Conservation (phyloP, 2,888 invertebrate species). For the Dusona sp. region DNA sequence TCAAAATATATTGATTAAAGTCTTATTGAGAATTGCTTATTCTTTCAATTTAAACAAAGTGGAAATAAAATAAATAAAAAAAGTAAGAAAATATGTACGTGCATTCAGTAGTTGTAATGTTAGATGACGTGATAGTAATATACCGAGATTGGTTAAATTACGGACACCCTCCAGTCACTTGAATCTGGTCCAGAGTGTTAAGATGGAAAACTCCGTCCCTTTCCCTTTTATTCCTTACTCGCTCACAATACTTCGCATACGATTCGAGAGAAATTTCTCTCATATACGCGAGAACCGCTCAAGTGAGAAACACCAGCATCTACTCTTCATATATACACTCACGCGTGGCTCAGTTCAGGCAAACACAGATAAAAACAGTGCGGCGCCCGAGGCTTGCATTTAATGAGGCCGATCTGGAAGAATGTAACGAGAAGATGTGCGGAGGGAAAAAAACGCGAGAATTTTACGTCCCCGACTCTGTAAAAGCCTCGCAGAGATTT, state of each 20-base stretch:
- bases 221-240: slow-evolving; percentile 13
- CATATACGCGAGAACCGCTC: neutral
- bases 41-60: neutral
- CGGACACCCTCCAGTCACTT: slow-evolving; percentile 50
- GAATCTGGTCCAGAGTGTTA: slow-evolving; percentile 21
- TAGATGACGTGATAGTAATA: slow-evolving; percentile 3
- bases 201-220: neutral
- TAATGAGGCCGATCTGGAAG: slow-evolving; percentile 71
- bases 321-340: slow-evolving; percentile 6
- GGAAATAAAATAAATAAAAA: neutral
- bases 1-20: neutral
- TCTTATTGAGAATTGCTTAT: neutral
- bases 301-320: slow-evolving; percentile 26
- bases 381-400: slow-evolving; percentile 71
- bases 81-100: neutral
- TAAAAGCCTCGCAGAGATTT: slow-evolving; percentile 40
- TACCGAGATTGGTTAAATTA: slow-evolving; percentile 52
- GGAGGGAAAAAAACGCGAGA: neutral
- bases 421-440: slow-evolving; percentile 29
- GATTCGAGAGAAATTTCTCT: slow-evolving; percentile 20
- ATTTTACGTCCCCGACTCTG: slow-evolving; percentile 6
- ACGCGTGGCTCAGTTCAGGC: slow-evolving; percentile 36
- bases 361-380: slow-evolving; percentile 72
- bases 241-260: slow-evolving; percentile 35
- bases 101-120: slow-evolving; percentile 12